Percentiles rank a stretch among this genome's conserved stretches.
Conservation (phyloP, 1,140 invertebrate species). For the Chrysoperla carnea region DNA sequence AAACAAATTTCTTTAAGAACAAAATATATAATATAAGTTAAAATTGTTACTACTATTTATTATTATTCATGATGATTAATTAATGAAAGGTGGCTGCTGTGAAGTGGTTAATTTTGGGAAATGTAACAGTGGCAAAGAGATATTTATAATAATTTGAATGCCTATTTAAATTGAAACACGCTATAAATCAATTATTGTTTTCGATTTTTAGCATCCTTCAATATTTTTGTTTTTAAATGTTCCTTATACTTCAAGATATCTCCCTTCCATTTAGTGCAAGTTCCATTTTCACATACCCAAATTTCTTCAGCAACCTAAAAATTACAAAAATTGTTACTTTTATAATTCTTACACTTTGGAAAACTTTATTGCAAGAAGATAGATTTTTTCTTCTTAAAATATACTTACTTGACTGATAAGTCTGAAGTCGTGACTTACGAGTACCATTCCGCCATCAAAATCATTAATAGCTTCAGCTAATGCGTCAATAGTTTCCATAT, state of each 20-base stretch:
- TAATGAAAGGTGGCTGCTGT: too few relatives aligned
- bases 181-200: too few relatives aligned
- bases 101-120: too few relatives aligned
- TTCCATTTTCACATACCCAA: conserved; percentile 96
- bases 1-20: too few relatives aligned
- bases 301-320: conserved; percentile 93
- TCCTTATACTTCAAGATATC: conserved; percentile 94
- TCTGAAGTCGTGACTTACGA: conserved; percentile 96
- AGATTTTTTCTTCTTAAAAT: neutral
- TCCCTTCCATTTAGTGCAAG: conserved; percentile 92
- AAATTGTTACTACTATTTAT: too few relatives aligned
- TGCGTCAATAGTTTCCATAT: conserved; percentile 98
- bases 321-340: conserved; percentile 7
- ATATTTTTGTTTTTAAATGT: conserved; percentile 70
- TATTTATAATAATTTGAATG: too few relatives aligned
- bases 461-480: conserved; percentile 95
- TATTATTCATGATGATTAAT: too few relatives aligned
- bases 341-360: neutral
- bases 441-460: conserved; percentile 94
- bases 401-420: conserved; percentile 84
- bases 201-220: too few relatives aligned
- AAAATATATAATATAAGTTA: too few relatives aligned
- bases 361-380: neutral
- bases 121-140: too few relatives aligned
- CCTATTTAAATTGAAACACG: too few relatives aligned